Percentiles rank a stretch among this genome's conserved stretches.
Evolutionary conservation across 2,113 vertebrate species (phyloP).

Genomic region (Coreoperca whiteheadi): DNA sequence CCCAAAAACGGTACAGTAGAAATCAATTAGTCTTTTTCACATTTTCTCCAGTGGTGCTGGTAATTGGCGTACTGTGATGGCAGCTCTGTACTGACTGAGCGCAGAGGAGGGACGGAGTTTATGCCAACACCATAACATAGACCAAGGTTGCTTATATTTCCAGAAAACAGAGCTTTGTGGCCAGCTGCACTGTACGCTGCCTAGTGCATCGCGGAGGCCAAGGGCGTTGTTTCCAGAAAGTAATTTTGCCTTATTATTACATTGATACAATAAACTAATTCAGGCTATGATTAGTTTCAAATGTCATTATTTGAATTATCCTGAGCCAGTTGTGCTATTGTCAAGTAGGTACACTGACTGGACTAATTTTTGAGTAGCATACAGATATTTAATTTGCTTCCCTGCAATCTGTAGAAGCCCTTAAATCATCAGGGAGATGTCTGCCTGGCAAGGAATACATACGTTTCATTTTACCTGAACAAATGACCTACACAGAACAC

Average conservation of each 20-base stretch:
- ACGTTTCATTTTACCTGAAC: slow-evolving; percentile 50
- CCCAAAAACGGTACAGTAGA: too few relatives aligned
- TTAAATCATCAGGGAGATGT: slow-evolving; percentile 42
- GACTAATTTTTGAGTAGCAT: slow-evolving; percentile 29
- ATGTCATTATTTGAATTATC: slow-evolving; percentile 37
- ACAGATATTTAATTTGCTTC: slow-evolving; percentile 36
- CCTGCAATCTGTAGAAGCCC: slow-evolving; percentile 37
- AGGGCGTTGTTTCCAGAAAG: slow-evolving; percentile 36
- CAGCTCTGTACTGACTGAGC: background rate
- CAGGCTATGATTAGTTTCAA: slow-evolving; percentile 41
- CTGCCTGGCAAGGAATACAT: slow-evolving; percentile 39
- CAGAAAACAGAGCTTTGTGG: slow-evolving; percentile 25
- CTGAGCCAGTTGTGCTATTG: slow-evolving; percentile 18
- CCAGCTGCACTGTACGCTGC: background rate
- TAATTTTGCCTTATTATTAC: slow-evolving; percentile 52
- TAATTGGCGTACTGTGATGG: background rate
- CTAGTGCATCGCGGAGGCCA: background rate
- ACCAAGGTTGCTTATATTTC: slow-evolving; percentile 43
- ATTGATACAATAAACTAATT: slow-evolving; percentile 57
- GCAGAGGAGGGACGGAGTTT: slow-evolving; percentile 1
- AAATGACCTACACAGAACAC: slow-evolving; percentile 35
- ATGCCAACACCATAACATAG: slow-evolving; percentile 23
- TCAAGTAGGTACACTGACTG: slow-evolving; percentile 18
- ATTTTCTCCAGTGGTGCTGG: background rate
- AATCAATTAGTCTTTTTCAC: too few relatives aligned